Conservation (phyloP, 2,113 vertebrate species). For the Psophia crepitans region DNA sequence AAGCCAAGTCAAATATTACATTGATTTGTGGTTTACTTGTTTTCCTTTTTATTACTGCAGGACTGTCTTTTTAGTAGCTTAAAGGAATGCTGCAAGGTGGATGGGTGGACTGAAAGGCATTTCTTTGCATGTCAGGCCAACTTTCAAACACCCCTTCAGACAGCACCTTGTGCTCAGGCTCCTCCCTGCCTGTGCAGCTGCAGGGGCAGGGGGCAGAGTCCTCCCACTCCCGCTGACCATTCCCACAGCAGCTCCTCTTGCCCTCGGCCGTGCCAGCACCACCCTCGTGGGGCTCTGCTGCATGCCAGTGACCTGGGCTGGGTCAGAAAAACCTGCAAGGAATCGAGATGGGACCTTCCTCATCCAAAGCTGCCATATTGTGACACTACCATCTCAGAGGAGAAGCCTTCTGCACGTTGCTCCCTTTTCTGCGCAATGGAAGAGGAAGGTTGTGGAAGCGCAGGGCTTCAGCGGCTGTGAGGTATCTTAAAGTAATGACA, state of each 20-base stretch:
- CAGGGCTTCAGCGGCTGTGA: background rate
- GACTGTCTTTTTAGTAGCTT: background rate
- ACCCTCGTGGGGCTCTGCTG: background rate
- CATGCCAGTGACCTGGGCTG: background rate
- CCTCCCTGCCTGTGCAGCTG: background rate
- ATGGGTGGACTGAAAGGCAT: background rate
- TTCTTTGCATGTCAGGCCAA: background rate
- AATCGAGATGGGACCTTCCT: background rate
- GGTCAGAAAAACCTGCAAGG: background rate
- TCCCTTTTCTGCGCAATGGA: background rate
- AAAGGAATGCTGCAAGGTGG: constrained; percentile 4
- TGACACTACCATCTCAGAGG: background rate
- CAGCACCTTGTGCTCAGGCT: background rate
- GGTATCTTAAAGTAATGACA: constrained; percentile 27
- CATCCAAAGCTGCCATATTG: background rate
- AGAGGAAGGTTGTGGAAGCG: background rate
- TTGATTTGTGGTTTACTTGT: constrained; percentile 44
- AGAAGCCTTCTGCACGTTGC: background rate
- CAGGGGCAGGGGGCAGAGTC: background rate
- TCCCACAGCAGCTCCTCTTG: background rate
- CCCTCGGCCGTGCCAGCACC: accelerated
- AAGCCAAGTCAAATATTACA: constrained; percentile 44
- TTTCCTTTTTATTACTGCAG: constrained; percentile 17
- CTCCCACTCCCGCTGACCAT: background rate
- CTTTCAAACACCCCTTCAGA: background rate